Base-by-base conservation (phyloP, 1,140 invertebrate genomes). In the Diabrotica undecimpunctata region DNA sequence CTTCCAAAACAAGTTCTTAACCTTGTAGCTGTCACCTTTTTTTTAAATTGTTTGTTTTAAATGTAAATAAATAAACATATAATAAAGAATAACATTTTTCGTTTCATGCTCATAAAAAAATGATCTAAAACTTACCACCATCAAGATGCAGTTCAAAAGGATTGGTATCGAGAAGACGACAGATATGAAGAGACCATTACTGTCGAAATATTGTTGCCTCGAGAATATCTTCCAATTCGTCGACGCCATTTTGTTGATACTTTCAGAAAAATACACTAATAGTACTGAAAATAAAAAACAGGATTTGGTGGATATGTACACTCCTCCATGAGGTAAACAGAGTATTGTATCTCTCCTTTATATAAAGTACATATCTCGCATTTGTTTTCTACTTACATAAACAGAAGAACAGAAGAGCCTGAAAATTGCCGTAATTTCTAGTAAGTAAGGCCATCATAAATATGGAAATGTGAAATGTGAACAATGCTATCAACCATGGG, bases 131-230 rank as follows among this genome's bases (percentile, higher is more conserved):
- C 91, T 89, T 84, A 96, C 94, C 85, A 96, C 90, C 86, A 96
- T 91, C 67, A 95, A 85, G 86, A 95, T 92, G 75, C 93, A 95
- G 79, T 95, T 95, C 35, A 95, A 83, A 64, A 96, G 82, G 71
- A 96, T 90, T 53, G 94, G 94, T 73, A 93, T 88, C 7, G 93
- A 95, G 79, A 95, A 95, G 10, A 96, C 90, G 12, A 95, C 83
- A 9, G 93, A 96, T 83, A 96, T 95, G 78, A 96, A 96, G 63
- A 96, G 81, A 46, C 94, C 94, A 80, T 92, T 92, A 69, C 89
- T 92, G 79, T 96, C 94, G 80, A 96, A 96, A 79, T 96, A 96
- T 75, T 96, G 93, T 71, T 96, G 93, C 67, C 87, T 86, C 7
- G 93, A 92, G 78, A 95, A 95, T 54, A 87, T 81, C 73, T 89